Conservation (phyloP, 2,797 vertebrate species). For the Centroberyx gerrardi region DNA sequence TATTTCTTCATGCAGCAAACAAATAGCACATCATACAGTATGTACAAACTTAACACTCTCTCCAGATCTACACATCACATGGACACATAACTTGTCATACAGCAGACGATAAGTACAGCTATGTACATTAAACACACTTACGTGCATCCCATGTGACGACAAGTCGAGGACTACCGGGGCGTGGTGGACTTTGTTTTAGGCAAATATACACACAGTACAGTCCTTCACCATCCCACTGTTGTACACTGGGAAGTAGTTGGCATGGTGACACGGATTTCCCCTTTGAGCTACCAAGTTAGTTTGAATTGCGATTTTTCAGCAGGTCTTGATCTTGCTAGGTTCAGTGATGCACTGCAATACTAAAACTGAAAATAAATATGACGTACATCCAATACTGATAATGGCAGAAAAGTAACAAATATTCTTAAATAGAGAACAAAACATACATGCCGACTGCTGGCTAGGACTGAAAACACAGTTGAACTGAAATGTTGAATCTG, state of each 20-base stretch:
- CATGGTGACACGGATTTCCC: conserved; percentile 10
- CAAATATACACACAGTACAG: conserved; percentile 15
- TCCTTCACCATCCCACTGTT: conserved; percentile 13
- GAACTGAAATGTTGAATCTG: conserved; percentile 12
- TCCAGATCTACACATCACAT: conserved; percentile 59
- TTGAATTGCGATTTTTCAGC: conserved; percentile 31
- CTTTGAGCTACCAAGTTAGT: neutral
- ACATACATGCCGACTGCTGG: neutral
- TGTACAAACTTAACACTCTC: conserved; percentile 64
- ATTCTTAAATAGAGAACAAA: conserved; percentile 28
- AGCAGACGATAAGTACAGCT: conserved; percentile 52
- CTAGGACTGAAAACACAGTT: neutral
- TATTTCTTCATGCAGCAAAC: conserved; percentile 75
- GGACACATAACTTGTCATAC: conserved; percentile 56
- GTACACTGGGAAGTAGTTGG: neutral
- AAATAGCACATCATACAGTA: conserved; percentile 67
- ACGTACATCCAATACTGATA: conserved; percentile 47
- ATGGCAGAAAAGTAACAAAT: neutral
- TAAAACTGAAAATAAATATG: conserved; percentile 49
- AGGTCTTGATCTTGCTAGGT: conserved; percentile 56
- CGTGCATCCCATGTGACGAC: conserved; percentile 35
- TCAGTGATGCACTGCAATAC: conserved; percentile 72
- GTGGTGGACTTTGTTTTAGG: conserved; percentile 11
- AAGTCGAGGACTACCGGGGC: conserved; percentile 14
- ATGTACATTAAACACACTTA: conserved; percentile 35